These are phyloP conservation scores for Dicrurus megarhynchus DNA, from an alignment of 2,113 vertebrate genomes.

Conservation along the genomic window DNA sequence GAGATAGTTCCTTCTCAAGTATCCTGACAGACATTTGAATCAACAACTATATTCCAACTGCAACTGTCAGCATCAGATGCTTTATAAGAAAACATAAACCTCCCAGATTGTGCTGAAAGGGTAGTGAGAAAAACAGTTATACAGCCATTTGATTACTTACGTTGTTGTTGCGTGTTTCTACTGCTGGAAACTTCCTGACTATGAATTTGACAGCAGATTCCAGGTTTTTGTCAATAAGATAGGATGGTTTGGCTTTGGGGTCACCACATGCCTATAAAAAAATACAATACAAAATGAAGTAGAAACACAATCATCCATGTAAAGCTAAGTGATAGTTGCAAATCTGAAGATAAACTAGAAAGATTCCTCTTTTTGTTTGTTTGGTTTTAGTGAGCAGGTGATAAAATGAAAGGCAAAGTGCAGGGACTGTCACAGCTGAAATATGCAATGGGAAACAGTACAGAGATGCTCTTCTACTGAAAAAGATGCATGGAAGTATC, in stretches of 20 bases:
- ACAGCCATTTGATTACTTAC: slow-evolving; percentile 77
- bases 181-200: slow-evolving; percentile 95
- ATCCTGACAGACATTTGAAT: not conserved
- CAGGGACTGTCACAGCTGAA: slow-evolving; percentile 82
- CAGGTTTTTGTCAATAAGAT: slow-evolving; percentile 97
- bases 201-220: slow-evolving; percentile 99
- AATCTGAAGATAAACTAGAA: slow-evolving; percentile 71
- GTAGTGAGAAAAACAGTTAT: not conserved
- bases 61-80: not conserved
- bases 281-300: slow-evolving; percentile 63
- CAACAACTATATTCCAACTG: not conserved
- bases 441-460: slow-evolving; percentile 80
- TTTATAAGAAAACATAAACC: not conserved
- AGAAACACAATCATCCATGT: slow-evolving; percentile 43
- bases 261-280: slow-evolving; percentile 91
- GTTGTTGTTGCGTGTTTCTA: slow-evolving; percentile 98
- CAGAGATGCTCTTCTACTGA: slow-evolving; percentile 82
- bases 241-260: slow-evolving; percentile 98
- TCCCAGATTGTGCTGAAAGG: not conserved
- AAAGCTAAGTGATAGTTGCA: slow-evolving; percentile 44
- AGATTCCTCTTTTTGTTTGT: slow-evolving; percentile 40
- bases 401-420: slow-evolving; percentile 84
- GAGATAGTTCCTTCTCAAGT: not conserved
- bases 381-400: slow-evolving; percentile 75
- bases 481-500: slow-evolving; percentile 79